phyloP scores from a whole-genome alignment of 2,888 invertebrate species.

The Girardia tigrina region DNA sequence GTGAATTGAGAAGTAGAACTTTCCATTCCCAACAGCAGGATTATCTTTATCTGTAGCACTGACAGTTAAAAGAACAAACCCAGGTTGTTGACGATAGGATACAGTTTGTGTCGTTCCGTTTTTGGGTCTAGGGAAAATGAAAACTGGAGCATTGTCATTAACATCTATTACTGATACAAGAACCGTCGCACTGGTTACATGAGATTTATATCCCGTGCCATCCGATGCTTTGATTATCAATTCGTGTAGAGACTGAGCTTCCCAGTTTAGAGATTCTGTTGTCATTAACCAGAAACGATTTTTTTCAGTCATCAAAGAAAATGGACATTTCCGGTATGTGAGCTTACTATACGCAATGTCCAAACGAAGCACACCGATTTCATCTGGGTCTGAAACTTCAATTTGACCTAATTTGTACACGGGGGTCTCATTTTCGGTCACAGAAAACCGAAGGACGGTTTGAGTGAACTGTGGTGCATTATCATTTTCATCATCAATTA shows the following conservation, averaged over 20 bases:
- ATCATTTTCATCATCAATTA: conserved; percentile 34
- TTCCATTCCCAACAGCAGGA: background rate
- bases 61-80: conserved; percentile 28
- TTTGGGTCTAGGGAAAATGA: conserved; percentile 33
- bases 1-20: conserved; percentile 17
- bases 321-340: conserved; percentile 2
- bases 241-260: background rate
- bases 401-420: conserved; percentile 32
- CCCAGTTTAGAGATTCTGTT: conserved; percentile 32
- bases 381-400: conserved; percentile 27
- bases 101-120: conserved; percentile 34
- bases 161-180: conserved; percentile 33
- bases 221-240: conserved; percentile 32
- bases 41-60: conserved; percentile 33
- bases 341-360: background rate
- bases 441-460: conserved; percentile 28
- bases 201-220: conserved; percentile 6
- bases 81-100: conserved; percentile 28
- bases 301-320: background rate
- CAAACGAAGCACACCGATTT: background rate
- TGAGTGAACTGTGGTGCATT: conserved; percentile 33
- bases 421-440: conserved; percentile 28
- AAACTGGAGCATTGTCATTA: conserved; percentile 35
- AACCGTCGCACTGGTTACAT: conserved; percentile 28
- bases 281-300: conserved; percentile 34